Base-by-base conservation (phyloP, 2,113 vertebrate species). In the Fregetta grallaria region DNA sequence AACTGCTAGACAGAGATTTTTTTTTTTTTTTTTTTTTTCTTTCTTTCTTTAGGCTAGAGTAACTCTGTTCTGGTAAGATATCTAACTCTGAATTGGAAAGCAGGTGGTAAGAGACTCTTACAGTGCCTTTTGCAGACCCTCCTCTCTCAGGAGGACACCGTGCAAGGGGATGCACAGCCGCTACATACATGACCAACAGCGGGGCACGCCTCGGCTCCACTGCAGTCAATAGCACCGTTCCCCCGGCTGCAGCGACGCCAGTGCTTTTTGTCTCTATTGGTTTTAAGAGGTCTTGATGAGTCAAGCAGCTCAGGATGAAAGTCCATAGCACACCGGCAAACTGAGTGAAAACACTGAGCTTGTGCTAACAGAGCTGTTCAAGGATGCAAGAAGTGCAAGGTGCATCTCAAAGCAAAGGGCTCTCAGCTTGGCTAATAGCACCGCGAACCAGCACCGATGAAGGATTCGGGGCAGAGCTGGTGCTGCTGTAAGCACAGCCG, bases 91-190 rank as follows among this genome's bases (percentile, higher is more conserved):
- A 75, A 44, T 6, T 17, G n/a, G 9, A 55, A 82, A 78, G 34
- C 12, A 53, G 62, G 30, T 12, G 20, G 22, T 22, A 38, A 59
- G 9, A 79, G 32, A 40, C 18, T 32, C 15, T 42, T 38, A 10
- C 1, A 6, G 4, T 62, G 67, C 36, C 59, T 84, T 62, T 45
- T 72, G 52, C 38, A 84, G 53, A 55, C 17, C 10, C 32, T 75
- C 25, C 20, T 50, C 26, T 52, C 84, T 52, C 0, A 0, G n/a
- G 12, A 66, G 10, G 58, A 50, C 0, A 0, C 9, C 0, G 0
- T 15, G 40, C 36, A 7, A 22, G 19, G 67, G 13, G 62, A 79
- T 0, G 1, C 27, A 17, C 15, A 42, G 67, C 52, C 4, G 1
- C 2, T 3, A 5, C 0, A 6, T 3, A 5, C 0, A 6, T 10